A percentile compares a stretch with the other conserved stretches of the same genome.
Conservation (phyloP, 2,797 vertebrate species). For the Hemitrygon akajei region DNA sequence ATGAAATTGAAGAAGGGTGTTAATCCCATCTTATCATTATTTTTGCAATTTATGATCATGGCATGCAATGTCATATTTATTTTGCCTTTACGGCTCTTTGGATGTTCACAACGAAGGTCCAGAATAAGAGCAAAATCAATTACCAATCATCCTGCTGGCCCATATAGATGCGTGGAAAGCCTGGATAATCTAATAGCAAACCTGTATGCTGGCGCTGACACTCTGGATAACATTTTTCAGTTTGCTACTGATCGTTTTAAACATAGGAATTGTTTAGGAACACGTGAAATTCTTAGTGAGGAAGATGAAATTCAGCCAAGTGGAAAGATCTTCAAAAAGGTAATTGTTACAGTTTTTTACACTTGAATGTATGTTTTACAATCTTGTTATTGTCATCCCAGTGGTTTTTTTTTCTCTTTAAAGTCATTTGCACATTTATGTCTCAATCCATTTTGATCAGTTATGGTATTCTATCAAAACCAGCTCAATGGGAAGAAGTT, state of each 20-base stretch:
- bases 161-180: slow-evolving; percentile 72
- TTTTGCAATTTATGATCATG: slow-evolving; percentile 73
- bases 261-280: slow-evolving; percentile 74
- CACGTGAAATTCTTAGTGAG: slow-evolving; percentile 79
- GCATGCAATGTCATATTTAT: slow-evolving; percentile 74
- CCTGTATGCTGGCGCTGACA: slow-evolving; percentile 75
- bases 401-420: not conserved
- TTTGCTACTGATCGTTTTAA: slow-evolving; percentile 66
- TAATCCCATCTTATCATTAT: slow-evolving; percentile 71
- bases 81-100: slow-evolving; percentile 72
- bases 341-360: slow-evolving; percentile 46
- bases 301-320: slow-evolving; percentile 83
- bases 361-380: not conserved
- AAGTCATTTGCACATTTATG: not conserved
- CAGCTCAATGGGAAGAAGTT: too few relatives aligned
- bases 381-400: not conserved
- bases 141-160: slow-evolving; percentile 61
- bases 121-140: slow-evolving; percentile 70
- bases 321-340: slow-evolving; percentile 92
- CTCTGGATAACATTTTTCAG: slow-evolving; percentile 80
- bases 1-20: slow-evolving; percentile 86
- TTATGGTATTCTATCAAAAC: not conserved
- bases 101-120: slow-evolving; percentile 59
- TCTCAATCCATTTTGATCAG: not conserved
- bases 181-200: slow-evolving; percentile 60